phyloP scores from a whole-genome alignment of 2,797 vertebrate genomes.

The Sphenodon punctatus region DNA sequence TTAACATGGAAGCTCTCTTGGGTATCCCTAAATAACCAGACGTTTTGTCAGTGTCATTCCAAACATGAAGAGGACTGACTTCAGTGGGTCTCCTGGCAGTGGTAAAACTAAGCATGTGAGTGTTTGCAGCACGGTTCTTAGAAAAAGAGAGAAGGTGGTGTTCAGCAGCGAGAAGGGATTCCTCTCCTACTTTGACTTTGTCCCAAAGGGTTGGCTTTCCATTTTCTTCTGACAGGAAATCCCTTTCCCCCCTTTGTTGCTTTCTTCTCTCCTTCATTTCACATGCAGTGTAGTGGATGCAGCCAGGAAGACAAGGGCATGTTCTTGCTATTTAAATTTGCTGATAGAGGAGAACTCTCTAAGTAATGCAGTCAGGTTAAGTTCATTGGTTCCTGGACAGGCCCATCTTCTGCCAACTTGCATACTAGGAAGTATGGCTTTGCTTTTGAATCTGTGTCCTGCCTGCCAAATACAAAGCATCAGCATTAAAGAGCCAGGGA shows the following conservation, averaged over 20 bases:
- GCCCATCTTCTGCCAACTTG: not conserved
- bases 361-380: fast-evolving
- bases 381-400: fast-evolving
- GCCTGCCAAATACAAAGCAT: not conserved
- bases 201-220: not conserved
- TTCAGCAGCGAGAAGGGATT: not conserved
- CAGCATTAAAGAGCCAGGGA: not conserved
- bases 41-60: not conserved
- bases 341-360: fast-evolving
- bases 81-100: not conserved
- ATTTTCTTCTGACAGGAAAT: not conserved
- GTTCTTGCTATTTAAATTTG: fast-evolving
- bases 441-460: not conserved
- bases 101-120: fast-evolving
- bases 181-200: not conserved
- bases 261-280: not conserved
- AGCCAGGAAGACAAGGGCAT: too few relatives aligned
- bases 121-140: not conserved
- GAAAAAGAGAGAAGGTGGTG: not conserved
- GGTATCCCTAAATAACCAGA: not conserved
- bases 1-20: not conserved
- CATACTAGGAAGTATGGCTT: not conserved
- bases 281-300: not conserved
- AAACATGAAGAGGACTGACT: fast-evolving
- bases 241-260: not conserved